Percentiles rank a stretch among this genome's conserved stretches.
phyloP scores from a whole-genome alignment of 35 echinoderm and acorn worm genomes.

The Nesometra sesokonis region DNA sequence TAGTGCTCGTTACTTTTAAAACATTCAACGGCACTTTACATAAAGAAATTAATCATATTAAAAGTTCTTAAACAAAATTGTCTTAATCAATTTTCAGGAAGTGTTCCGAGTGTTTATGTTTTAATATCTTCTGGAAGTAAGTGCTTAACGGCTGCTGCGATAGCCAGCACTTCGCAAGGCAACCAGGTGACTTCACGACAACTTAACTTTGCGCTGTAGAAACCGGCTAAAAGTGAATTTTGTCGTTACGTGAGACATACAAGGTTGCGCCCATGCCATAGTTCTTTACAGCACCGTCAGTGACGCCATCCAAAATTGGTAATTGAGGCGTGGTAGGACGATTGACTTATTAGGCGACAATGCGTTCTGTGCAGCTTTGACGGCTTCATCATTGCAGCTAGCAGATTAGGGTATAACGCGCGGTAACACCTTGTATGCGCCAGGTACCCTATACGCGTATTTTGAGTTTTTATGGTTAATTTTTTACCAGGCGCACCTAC shows the following conservation, averaged over 20 bases:
- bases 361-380: not conserved
- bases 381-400: not conserved
- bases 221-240: not conserved
- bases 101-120: too few relatives aligned
- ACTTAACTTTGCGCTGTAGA: not conserved
- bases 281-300: not conserved
- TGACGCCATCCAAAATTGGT: not conserved
- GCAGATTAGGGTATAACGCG: not conserved
- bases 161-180: not conserved
- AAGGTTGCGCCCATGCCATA: not conserved
- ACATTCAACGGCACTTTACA: too few relatives aligned
- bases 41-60: too few relatives aligned
- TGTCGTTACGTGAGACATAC: not conserved
- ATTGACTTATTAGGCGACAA: not conserved
- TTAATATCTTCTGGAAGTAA: not conserved
- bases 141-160: not conserved
- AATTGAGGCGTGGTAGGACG: not conserved
- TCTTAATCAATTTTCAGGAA: too few relatives aligned
- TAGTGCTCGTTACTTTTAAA: too few relatives aligned
- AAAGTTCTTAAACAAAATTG: too few relatives aligned
- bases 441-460: too few relatives aligned
- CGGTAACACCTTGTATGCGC: conserved; percentile 4
- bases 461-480: too few relatives aligned
- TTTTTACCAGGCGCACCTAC: too few relatives aligned
- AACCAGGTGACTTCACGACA: not conserved